phyloP scores from a whole-genome alignment of 2,888 invertebrate species.

The Oligia strigilis region DNA sequence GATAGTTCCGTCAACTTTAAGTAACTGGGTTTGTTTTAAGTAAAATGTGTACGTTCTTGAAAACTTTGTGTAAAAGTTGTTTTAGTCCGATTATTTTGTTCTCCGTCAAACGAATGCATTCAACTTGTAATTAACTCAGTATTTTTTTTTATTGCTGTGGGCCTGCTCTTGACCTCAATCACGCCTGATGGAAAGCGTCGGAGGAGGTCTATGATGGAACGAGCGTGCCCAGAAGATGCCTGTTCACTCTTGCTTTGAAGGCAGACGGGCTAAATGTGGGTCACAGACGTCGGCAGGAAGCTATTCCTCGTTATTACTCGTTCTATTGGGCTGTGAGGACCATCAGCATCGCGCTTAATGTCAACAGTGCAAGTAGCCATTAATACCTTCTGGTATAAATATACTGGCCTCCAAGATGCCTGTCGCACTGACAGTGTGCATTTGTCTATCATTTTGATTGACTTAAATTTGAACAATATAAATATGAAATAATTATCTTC shows the following conservation, averaged over 20 bases:
- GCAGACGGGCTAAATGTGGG: too few relatives aligned
- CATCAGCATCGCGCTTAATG: neutral
- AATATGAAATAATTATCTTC: neutral
- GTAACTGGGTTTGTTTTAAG: neutral
- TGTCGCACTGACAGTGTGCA: neutral
- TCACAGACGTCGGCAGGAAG: too few relatives aligned
- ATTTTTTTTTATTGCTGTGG: neutral
- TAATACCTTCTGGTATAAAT: neutral
- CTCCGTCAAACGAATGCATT: neutral
- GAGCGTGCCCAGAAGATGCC: neutral
- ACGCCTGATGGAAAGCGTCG: too few relatives aligned
- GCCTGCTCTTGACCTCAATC: too few relatives aligned
- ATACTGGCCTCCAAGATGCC: neutral
- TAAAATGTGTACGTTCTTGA: neutral
- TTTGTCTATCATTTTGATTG: neutral
- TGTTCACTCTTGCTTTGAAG: too few relatives aligned
- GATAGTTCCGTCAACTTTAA: neutral
- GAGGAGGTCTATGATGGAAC: neutral
- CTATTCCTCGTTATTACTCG: neutral
- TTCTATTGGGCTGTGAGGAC: neutral
- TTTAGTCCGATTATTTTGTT: neutral
- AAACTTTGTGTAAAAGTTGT: neutral
- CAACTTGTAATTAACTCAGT: neutral
- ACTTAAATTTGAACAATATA: neutral
- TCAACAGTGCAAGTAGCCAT: neutral